Evolutionary conservation across 2,113 vertebrate species (phyloP).

Genomic region (Illadopsis cleaveri): DNA sequence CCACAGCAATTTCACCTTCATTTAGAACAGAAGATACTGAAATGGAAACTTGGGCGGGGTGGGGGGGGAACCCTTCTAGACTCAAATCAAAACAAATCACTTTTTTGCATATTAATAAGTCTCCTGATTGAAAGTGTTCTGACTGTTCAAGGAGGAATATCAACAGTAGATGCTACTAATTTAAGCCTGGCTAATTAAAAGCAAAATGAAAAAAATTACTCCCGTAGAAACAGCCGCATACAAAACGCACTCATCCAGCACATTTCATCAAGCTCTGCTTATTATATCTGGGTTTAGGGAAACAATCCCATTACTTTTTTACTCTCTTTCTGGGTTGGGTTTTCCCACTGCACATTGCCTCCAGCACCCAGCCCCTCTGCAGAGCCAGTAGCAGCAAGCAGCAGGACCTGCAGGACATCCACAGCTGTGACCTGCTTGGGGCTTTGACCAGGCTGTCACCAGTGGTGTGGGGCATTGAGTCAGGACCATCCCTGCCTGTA

Average conservation of each 20-base stretch:
- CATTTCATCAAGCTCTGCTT: neutral
- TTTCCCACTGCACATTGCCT: rapidly evolving
- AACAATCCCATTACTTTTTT: neutral
- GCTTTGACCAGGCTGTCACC: neutral
- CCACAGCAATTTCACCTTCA: neutral
- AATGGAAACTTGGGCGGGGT: neutral
- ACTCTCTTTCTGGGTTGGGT: neutral
- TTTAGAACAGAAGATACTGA: constrained; percentile 41
- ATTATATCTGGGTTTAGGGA: neutral
- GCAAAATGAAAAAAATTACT: neutral
- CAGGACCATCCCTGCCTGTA: neutral
- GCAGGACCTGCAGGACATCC: neutral
- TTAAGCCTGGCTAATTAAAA: constrained; percentile 74
- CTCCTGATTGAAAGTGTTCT: constrained; percentile 69
- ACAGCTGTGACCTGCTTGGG: neutral
- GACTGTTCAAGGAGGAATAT: constrained; percentile 62
- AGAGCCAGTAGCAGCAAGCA: neutral
- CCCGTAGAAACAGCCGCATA: constrained; percentile 34
- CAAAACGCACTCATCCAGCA: neutral
- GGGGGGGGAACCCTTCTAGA: neutral
- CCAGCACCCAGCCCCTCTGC: neutral
- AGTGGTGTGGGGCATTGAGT: rapidly evolving
- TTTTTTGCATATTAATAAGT: constrained; percentile 73
- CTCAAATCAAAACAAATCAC: constrained; percentile 73
- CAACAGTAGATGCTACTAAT: constrained; percentile 74